These are phyloP conservation scores for Lepus americanus DNA, from an alignment of 2,113 vertebrate species.

Conservation along the genomic window DNA sequence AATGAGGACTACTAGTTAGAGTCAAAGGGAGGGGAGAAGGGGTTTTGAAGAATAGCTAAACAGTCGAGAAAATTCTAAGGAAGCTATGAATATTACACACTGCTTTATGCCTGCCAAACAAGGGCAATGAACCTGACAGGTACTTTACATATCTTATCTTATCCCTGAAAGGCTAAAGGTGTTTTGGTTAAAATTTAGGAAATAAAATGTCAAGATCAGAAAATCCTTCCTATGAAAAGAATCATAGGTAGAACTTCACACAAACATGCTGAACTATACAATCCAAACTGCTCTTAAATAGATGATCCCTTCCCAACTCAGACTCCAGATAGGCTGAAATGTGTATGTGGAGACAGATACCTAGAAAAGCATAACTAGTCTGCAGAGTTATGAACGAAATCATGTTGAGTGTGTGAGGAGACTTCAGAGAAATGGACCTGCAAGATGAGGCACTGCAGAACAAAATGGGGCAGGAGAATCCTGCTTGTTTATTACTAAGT, in stretches of 20 bases:
- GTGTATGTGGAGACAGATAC: neutral
- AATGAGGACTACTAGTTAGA: neutral
- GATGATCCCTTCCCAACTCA: neutral
- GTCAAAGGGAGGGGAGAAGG: neutral
- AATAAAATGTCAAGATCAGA: neutral
- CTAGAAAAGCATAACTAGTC: neutral
- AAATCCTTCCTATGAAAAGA: neutral
- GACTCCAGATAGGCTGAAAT: neutral
- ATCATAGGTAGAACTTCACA: neutral
- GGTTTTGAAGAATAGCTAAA: neutral
- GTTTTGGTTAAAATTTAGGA: neutral
- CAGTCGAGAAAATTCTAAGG: neutral
- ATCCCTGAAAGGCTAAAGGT: neutral
- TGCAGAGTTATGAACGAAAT: neutral
- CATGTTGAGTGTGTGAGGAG: fast-evolving
- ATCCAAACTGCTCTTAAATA: neutral
- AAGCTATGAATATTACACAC: neutral
- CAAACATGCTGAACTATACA: neutral
- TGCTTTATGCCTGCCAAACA: neutral
- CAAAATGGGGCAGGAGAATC: neutral
- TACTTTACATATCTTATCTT: neutral
- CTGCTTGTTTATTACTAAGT: no score
- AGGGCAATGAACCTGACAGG: neutral
- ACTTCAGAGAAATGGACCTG: neutral
- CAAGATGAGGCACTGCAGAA: neutral